Percentiles rank a stretch among this genome's conserved stretches.
phyloP scores from a whole-genome alignment of 1,140 invertebrate genomes.

The Capitella teleta region DNA sequence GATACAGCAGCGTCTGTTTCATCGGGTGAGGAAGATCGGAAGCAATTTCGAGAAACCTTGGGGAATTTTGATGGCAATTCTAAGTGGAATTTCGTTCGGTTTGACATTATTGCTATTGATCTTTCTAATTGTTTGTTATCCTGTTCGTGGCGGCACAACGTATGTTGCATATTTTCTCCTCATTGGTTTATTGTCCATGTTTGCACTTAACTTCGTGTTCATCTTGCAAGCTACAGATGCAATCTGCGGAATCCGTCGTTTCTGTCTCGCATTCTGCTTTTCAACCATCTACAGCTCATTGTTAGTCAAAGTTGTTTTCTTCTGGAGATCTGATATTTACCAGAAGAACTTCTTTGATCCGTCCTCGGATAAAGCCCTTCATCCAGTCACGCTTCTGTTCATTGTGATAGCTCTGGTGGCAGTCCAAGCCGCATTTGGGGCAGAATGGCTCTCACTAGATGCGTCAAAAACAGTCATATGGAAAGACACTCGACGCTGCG shows the following conservation, averaged over 20 bases:
- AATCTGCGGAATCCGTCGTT: slow-evolving; percentile 40
- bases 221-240: slow-evolving; percentile 40
- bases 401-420: slow-evolving; percentile 34
- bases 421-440: slow-evolving; percentile 43
- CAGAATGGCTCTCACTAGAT: slow-evolving; percentile 39
- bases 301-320: slow-evolving; percentile 44
- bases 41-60: slow-evolving; percentile 39
- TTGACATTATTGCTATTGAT: slow-evolving; percentile 38
- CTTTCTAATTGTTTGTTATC: slow-evolving; percentile 44
- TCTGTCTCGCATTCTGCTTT: slow-evolving; percentile 41
- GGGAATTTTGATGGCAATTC: slow-evolving; percentile 38
- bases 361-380: slow-evolving; percentile 31
- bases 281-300: slow-evolving; percentile 42
- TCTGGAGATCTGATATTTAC: slow-evolving; percentile 34
- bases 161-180: slow-evolving; percentile 44
- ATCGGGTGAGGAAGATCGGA: slow-evolving; percentile 16
- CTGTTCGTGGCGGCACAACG: slow-evolving; percentile 42
- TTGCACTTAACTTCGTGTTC: slow-evolving; percentile 43
- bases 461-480: neutral
- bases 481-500: neutral
- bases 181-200: slow-evolving; percentile 43
- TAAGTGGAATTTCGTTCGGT: slow-evolving; percentile 34
- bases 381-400: slow-evolving; percentile 40
- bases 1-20: slow-evolving; percentile 9
- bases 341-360: slow-evolving; percentile 24